phyloP scores from a whole-genome alignment of 2,888 invertebrate species.

The Cloeon dipterum region DNA sequence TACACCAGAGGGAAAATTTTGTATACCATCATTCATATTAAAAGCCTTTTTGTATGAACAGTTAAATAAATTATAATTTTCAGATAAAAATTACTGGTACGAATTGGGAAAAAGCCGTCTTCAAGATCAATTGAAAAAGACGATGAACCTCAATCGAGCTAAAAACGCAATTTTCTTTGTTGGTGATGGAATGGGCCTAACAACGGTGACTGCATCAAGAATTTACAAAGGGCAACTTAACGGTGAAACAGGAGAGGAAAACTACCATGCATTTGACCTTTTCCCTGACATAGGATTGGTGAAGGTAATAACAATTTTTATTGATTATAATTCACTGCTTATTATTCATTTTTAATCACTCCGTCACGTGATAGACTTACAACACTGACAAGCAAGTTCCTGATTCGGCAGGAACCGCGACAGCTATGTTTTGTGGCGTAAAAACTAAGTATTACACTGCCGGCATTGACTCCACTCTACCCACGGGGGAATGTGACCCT shows the following conservation, averaged over 20 bases:
- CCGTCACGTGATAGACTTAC: too few relatives aligned
- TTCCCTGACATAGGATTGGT: conserved; percentile 3
- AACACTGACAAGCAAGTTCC: conserved; percentile 43
- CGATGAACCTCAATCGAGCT: conserved; percentile 16
- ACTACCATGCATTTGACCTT: not conserved
- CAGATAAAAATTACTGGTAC: conserved; percentile 2
- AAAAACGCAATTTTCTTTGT: conserved; percentile 39
- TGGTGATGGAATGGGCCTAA: conserved; percentile 44
- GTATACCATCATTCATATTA: too few relatives aligned
- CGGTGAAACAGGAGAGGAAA: conserved; percentile 1
- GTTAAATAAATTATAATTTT: too few relatives aligned
- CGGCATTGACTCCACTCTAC: conserved; percentile 24
- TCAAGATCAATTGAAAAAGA: conserved; percentile 12
- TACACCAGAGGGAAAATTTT: too few relatives aligned
- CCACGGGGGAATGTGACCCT: conserved; percentile 19
- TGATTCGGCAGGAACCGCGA: conserved; percentile 45
- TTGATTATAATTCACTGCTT: too few relatives aligned
- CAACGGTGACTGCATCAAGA: conserved; percentile 35
- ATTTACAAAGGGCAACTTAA: conserved; percentile 18
- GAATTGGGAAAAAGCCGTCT: not conserved
- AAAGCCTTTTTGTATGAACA: too few relatives aligned
- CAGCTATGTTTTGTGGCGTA: conserved; percentile 36
- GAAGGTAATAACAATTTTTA: too few relatives aligned
- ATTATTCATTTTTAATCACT: too few relatives aligned
- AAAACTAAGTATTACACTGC: conserved; percentile 32